These are phyloP conservation scores for Fringilla coelebs DNA, from an alignment of 2,797 vertebrate genomes.

Conservation along the genomic window DNA sequence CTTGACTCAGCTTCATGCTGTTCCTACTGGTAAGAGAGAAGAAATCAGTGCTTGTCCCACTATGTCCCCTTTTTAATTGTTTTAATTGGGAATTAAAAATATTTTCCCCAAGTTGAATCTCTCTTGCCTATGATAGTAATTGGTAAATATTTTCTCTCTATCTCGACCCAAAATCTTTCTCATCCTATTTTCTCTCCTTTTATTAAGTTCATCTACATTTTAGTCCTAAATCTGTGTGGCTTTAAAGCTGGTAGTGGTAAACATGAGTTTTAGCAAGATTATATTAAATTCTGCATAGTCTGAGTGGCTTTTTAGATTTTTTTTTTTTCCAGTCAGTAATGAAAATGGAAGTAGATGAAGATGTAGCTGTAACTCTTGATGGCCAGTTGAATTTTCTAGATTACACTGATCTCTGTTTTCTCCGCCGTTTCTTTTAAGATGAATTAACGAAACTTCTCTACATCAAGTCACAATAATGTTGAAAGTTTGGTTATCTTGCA, in stretches of 20 bases:
- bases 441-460: neutral
- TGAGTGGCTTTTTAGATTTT: neutral
- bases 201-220: fast-evolving
- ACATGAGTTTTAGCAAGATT: neutral
- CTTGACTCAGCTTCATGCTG: neutral
- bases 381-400: neutral
- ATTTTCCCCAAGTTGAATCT: neutral
- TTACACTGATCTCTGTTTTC: neutral
- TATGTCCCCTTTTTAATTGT: neutral
- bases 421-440: neutral
- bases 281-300: neutral
- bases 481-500: neutral
- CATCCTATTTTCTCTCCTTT: neutral
- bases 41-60: neutral
- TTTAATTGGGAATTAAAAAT: neutral
- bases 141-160: neutral
- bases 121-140: neutral
- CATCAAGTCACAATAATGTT: neutral
- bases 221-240: neutral
- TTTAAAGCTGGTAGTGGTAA: neutral
- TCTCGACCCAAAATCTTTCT: neutral
- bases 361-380: neutral
- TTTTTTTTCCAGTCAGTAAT: neutral
- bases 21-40: neutral
- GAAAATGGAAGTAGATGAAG: neutral